Evolutionary conservation across 2,797 vertebrate species (phyloP).

Genomic region (Graptemys geographica): DNA sequence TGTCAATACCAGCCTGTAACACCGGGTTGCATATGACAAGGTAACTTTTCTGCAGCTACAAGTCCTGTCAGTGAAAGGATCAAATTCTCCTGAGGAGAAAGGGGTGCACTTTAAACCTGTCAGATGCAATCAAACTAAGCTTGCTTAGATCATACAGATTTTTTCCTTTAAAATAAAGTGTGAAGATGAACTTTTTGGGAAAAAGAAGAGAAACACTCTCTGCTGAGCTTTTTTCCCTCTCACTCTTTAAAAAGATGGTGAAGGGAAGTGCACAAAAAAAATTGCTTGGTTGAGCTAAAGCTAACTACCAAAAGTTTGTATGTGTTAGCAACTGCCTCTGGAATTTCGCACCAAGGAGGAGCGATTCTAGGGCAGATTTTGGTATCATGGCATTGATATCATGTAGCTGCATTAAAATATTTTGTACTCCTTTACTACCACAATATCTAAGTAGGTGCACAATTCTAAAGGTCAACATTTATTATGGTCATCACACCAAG

Average conservation of each 20-base stretch:
- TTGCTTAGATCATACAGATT: conserved; percentile 18
- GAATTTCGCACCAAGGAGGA: background rate
- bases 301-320: background rate
- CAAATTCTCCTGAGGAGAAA: conserved; percentile 66
- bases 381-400: background rate
- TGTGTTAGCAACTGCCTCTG: background rate
- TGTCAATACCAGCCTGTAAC: conserved; percentile 69
- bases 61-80: conserved; percentile 68
- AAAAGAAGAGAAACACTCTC: background rate
- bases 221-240: background rate
- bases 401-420: background rate
- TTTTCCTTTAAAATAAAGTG: conserved; percentile 19
- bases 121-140: conserved; percentile 80
- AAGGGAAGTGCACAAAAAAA: background rate
- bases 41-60: conserved; percentile 52
- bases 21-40: conserved; percentile 64
- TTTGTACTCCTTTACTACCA: fast-evolving
- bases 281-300: background rate
- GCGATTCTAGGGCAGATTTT: background rate
- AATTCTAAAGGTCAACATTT: background rate
- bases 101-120: conserved; percentile 79
- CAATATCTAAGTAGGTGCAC: fast-evolving
- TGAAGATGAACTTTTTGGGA: background rate
- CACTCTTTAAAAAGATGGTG: background rate
- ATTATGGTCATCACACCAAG: fast-evolving